These are phyloP conservation scores for Argynnis bischoffii DNA, from an alignment of 2,888 invertebrate species.

Conservation along the genomic window DNA sequence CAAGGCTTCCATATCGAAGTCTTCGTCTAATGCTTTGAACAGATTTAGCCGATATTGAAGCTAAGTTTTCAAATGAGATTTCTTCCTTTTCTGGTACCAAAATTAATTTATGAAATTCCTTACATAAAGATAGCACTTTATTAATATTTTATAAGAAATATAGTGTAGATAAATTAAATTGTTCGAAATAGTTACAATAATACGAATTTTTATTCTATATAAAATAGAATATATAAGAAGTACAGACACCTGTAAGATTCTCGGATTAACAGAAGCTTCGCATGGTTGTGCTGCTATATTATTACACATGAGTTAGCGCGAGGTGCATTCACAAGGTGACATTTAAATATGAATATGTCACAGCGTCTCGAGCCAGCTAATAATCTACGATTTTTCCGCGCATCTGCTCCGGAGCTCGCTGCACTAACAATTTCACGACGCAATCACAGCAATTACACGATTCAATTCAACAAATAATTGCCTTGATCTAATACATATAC, in stretches of 20 bases:
- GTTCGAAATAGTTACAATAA: too few relatives aligned
- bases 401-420: constrained; percentile 57
- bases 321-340: constrained; percentile 60
- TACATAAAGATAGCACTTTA: not conserved
- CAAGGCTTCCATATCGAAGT: constrained; percentile 51
- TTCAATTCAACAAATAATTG: constrained; percentile 42
- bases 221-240: too few relatives aligned
- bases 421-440: constrained; percentile 42
- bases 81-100: not conserved
- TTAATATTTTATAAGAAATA: too few relatives aligned
- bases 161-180: too few relatives aligned
- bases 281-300: constrained; percentile 26
- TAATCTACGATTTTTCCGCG: constrained; percentile 78
- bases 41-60: constrained; percentile 29
- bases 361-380: constrained; percentile 62
- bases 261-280: constrained; percentile 23
- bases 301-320: constrained; percentile 60
- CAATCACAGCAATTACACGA: constrained; percentile 45
- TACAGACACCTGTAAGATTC: constrained; percentile 21
- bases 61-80: constrained; percentile 20
- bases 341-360: constrained; percentile 80
- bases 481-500: not conserved
- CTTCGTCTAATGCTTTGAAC: constrained; percentile 42
- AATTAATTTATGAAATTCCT: not conserved
- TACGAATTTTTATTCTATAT: too few relatives aligned